Evolutionary conservation across 2,797 vertebrate species (phyloP).

Genomic region (Pseudochirops corinnae): DNA sequence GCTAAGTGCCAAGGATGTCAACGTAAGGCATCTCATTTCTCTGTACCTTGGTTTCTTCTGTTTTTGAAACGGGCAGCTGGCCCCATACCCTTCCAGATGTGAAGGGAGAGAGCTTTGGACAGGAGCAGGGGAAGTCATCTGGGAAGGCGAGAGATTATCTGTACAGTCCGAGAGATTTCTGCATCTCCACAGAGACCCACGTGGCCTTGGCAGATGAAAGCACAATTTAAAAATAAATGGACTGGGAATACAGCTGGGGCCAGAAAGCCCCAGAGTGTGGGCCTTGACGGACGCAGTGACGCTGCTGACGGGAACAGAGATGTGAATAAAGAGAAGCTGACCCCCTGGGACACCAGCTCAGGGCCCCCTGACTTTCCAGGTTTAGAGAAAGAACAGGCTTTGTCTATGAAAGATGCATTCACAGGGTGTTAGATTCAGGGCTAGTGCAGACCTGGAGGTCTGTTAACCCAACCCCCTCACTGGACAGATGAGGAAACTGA

Average conservation of each 20-base stretch:
- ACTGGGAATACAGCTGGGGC: not conserved
- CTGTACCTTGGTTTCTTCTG: not conserved
- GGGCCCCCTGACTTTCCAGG: not conserved
- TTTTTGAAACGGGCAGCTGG: not conserved
- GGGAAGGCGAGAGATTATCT: not conserved
- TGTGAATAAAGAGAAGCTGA: too few species aligned
- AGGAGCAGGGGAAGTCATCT: not conserved
- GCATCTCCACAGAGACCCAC: not conserved
- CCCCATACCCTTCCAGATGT: not conserved
- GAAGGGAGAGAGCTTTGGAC: not conserved
- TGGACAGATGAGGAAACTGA: not conserved
- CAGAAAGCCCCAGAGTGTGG: not conserved
- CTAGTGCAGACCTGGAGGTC: not conserved
- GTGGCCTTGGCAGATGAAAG: not conserved
- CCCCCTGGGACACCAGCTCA: not conserved
- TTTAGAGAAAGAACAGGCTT: not conserved
- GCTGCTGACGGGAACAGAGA: not conserved
- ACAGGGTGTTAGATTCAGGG: not conserved
- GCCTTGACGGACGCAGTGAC: not conserved
- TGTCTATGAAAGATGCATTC: not conserved
- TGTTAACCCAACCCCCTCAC: not conserved
- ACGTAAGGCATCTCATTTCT: not conserved
- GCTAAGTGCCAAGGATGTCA: not conserved
- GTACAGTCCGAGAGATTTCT: not conserved
- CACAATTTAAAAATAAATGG: constrained; percentile 63